A percentile compares a stretch with the other conserved stretches of the same genome.
Conservation (phyloP, 2,888 invertebrate genomes). For the Mimas tiliae region DNA sequence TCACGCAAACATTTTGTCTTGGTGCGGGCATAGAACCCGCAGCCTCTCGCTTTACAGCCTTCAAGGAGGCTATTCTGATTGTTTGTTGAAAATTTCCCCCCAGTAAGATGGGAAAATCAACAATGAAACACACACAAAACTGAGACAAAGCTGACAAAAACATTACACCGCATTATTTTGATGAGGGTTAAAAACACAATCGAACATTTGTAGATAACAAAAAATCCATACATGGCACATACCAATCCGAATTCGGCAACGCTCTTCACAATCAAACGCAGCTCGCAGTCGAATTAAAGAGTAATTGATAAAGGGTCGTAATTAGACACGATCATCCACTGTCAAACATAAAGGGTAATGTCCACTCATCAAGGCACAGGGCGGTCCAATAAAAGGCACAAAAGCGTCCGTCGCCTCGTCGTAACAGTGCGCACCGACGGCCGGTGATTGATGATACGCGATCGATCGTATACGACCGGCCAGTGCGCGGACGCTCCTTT, state of each 20-base stretch:
- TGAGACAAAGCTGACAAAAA: too few relatives aligned
- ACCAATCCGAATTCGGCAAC: not conserved
- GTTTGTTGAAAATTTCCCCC: too few relatives aligned
- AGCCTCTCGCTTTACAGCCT: too few relatives aligned
- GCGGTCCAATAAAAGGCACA: conserved; percentile 60
- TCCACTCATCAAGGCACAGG: conserved; percentile 38
- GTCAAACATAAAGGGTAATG: conserved; percentile 25
- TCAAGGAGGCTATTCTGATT: too few relatives aligned
- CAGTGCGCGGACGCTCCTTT: conserved; percentile 27
- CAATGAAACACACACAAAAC: too few relatives aligned
- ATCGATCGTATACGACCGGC: conserved; percentile 51
- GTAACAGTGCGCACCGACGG: conserved; percentile 58
- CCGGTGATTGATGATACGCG: conserved; percentile 60
- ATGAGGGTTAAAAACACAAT: too few relatives aligned
- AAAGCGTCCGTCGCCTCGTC: conserved; percentile 44
- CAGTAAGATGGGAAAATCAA: too few relatives aligned
- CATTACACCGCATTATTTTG: too few relatives aligned
- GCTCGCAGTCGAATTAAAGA: not conserved
- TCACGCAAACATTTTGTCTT: too few relatives aligned
- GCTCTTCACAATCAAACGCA: not conserved
- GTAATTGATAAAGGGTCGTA: conserved; percentile 21
- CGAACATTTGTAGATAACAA: not conserved
- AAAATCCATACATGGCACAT: too few relatives aligned
- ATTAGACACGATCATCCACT: conserved; percentile 24
- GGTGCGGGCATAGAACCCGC: too few relatives aligned